Evolutionary conservation across 1,140 invertebrate species (phyloP).

Genomic region (Drosophila navojoa): DNA sequence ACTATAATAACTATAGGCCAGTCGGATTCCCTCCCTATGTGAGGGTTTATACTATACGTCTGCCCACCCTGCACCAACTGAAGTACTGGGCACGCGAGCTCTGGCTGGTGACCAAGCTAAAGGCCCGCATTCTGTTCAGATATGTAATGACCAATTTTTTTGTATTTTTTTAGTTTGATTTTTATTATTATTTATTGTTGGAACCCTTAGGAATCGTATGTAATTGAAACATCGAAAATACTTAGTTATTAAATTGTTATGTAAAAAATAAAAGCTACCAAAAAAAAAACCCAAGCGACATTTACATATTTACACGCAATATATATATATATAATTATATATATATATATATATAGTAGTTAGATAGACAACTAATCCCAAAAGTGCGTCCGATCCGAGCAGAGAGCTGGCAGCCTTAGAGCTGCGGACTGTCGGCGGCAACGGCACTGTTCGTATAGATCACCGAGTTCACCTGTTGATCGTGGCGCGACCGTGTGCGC

Average conservation of each 20-base stretch:
- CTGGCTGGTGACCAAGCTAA: too few species aligned
- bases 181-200: slow-evolving; percentile 36
- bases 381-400: slow-evolving; percentile 10
- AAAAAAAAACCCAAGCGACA: slow-evolving; percentile 46
- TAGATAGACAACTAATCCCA: background rate
- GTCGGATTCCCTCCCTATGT: too few species aligned
- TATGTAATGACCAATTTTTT: background rate
- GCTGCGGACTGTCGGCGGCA: slow-evolving; percentile 54
- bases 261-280: slow-evolving; percentile 36
- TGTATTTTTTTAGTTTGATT: slow-evolving; percentile 11
- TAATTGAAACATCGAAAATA: slow-evolving; percentile 65
- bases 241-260: slow-evolving; percentile 25
- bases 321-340: slow-evolving; percentile 21
- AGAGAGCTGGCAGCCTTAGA: slow-evolving; percentile 30
- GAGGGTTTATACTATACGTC: too few species aligned
- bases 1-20: too few species aligned
- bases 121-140: too few species aligned
- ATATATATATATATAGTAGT: background rate
- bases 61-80: too few species aligned
- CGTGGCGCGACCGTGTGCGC: slow-evolving; percentile 57
- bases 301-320: slow-evolving; percentile 45
- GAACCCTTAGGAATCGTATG: slow-evolving; percentile 63
- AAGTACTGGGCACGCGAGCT: too few species aligned
- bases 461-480: slow-evolving; percentile 56
- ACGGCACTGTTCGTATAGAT: slow-evolving; percentile 51